Conservation (phyloP, 2,888 invertebrate species). For the Metopia argyrocephala region DNA sequence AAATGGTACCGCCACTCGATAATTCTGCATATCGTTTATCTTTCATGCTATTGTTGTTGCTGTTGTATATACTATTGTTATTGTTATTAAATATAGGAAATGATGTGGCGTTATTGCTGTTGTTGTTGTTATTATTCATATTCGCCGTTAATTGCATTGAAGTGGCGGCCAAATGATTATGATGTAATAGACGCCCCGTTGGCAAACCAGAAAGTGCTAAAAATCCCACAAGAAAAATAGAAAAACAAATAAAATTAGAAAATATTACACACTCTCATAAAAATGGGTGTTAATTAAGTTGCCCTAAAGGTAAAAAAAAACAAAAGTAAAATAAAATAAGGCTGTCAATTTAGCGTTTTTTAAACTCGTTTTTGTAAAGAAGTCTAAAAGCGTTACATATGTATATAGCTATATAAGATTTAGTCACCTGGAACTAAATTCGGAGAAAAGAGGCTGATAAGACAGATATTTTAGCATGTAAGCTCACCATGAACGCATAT, state of each 20-base stretch:
- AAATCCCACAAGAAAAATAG: slow-evolving; percentile 19
- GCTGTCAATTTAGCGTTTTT: not conserved
- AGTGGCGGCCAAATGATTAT: slow-evolving; percentile 76
- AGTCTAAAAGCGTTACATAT: not conserved
- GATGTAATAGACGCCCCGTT: slow-evolving; percentile 76
- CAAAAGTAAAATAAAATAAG: not conserved
- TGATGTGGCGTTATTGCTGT: slow-evolving; percentile 67
- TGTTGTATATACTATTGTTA: slow-evolving; percentile 65
- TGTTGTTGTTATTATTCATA: slow-evolving; percentile 66
- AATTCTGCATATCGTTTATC: slow-evolving; percentile 69
- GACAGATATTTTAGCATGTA: too few species aligned
- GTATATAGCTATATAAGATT: too few species aligned
- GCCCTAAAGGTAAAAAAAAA: slow-evolving; percentile 41
- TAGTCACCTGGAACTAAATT: too few species aligned
- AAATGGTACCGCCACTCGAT: slow-evolving; percentile 72
- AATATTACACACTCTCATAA: too few species aligned
- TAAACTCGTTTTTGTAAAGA: not conserved
- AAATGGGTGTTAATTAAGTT: slow-evolving; percentile 58
- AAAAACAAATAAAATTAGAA: slow-evolving; percentile 29
- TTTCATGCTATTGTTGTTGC: slow-evolving; percentile 57
- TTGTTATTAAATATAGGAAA: slow-evolving; percentile 74
- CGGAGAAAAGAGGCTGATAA: too few species aligned
- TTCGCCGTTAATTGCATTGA: slow-evolving; percentile 77
- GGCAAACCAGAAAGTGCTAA: slow-evolving; percentile 75
- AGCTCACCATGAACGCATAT: too few species aligned